These are phyloP conservation scores for Panzeria rudis DNA, from an alignment of 2,888 invertebrate species.

Conservation along the genomic window DNA sequence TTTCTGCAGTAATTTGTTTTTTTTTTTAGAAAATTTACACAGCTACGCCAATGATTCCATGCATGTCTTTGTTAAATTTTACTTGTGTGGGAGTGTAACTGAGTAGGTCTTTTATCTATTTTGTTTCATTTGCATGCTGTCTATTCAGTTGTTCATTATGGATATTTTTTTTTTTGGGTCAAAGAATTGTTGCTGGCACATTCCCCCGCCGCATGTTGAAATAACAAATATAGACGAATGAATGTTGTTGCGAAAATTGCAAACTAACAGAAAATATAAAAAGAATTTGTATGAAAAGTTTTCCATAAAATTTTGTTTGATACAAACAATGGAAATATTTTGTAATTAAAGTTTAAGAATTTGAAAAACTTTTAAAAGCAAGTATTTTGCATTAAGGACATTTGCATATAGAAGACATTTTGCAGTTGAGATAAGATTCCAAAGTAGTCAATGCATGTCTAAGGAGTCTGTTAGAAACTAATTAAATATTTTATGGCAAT, in stretches of 20 bases:
- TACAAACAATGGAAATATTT: not conserved
- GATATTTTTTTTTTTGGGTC: constrained; percentile 35
- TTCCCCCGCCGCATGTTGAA: not conserved
- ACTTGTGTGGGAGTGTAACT: not conserved
- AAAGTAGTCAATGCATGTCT: not conserved
- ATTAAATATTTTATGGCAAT: not conserved
- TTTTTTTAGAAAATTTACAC: not conserved
- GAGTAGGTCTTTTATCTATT: not conserved
- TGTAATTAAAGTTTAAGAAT: constrained; percentile 13
- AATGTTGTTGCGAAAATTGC: not conserved
- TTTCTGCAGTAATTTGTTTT: no score
- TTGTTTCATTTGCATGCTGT: not conserved
- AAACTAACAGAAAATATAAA: not conserved
- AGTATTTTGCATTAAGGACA: not conserved
- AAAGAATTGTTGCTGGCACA: constrained; percentile 30
- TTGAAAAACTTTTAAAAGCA: not conserved
- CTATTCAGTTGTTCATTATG: constrained; percentile 12
- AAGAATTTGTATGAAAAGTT: not conserved
- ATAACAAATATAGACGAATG: not conserved
- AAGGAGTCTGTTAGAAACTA: not conserved
- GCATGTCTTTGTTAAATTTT: not conserved
- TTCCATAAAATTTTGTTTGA: not conserved
- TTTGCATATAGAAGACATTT: not conserved
- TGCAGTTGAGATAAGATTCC: not conserved
- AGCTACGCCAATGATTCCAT: not conserved